Base-by-base conservation (phyloP, 2,113 vertebrate species). In the Hypanus sabinus region DNA sequence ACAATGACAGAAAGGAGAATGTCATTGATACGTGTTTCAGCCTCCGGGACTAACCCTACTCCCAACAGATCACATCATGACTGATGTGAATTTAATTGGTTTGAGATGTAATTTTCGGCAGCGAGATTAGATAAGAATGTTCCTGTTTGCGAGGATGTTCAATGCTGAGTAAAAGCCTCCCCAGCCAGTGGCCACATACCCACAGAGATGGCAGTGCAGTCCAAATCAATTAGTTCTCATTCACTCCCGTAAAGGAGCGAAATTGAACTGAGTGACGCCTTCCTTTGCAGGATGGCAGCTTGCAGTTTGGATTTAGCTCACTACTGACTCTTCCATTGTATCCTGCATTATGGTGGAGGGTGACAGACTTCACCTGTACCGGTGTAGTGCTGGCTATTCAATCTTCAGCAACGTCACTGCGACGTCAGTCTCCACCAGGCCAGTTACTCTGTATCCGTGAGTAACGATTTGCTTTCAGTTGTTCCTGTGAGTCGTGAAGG, bases 221-320 rank as follows among this genome's bases (percentile, higher is more conserved):
- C 91, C 91, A 93, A 93, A 93, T 71, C 91, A 73, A 93, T 38
- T 90, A 16, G n/a, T 10, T 90, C 60, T 20, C 65, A 90, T 65
- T 18, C n/a, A 33, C 27, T 79, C n/a, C 7, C 76, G 65, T 90
- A 90, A 65, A 90, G n/a, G 57, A 14, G 85, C 5, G 65, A 65
- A 18, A 68, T 90, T 33, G 85, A 90, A 68, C 65, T 90, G 85
- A 65, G 14, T 33, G 60, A n/a, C 30, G 2, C 33, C n/a, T 90
- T 90, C 65, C 33, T 65, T 68, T 14, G n/a, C 30, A n/a, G 83
- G 10, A 87, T 1, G 30, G 16, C 30, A 33, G 60, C n/a, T 60
- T 18, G 16, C n/a, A 65, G 0, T 33, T 90, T 90, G 60, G 57
- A 20, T 20, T 8, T 68, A 5, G 12, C 62, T 57, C 38, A 60